phyloP scores from a whole-genome alignment of 2,888 invertebrate genomes.

The Lepidocyrtoides sp. region DNA sequence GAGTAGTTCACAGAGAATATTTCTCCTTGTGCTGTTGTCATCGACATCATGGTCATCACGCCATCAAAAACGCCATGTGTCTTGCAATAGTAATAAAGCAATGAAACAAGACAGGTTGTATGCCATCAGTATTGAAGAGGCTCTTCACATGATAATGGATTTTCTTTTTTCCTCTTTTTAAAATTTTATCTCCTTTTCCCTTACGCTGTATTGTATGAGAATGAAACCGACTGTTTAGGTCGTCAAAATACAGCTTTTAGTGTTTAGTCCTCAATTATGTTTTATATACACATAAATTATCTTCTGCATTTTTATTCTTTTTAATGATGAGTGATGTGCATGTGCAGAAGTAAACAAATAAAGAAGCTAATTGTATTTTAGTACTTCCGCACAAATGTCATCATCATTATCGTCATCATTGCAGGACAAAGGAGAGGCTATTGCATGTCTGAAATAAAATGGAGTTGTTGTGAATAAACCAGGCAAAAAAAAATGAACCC shows the following conservation, averaged over 20 bases:
- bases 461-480: neutral
- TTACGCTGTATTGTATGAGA: neutral
- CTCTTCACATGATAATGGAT: neutral
- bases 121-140: neutral
- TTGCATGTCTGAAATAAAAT: neutral
- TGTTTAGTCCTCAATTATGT: neutral
- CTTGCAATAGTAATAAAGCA: neutral
- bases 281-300: neutral
- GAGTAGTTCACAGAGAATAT: neutral
- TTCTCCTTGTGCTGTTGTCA: conserved; percentile 13
- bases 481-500: neutral
- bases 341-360: neutral
- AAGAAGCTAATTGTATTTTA: neutral
- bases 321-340: neutral
- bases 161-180: neutral
- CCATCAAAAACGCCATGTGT: neutral
- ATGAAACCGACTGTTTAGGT: neutral
- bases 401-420: neutral
- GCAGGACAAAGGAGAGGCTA: neutral
- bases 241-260: too few relatives aligned
- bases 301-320: too few relatives aligned
- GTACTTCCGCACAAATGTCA: neutral
- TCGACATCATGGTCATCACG: conserved; percentile 33
- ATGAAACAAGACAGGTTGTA: conserved; percentile 7
- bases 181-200: neutral